These are phyloP conservation scores for Crotophaga sulcirostris DNA, from an alignment of 2,113 vertebrate species.

Conservation along the genomic window DNA sequence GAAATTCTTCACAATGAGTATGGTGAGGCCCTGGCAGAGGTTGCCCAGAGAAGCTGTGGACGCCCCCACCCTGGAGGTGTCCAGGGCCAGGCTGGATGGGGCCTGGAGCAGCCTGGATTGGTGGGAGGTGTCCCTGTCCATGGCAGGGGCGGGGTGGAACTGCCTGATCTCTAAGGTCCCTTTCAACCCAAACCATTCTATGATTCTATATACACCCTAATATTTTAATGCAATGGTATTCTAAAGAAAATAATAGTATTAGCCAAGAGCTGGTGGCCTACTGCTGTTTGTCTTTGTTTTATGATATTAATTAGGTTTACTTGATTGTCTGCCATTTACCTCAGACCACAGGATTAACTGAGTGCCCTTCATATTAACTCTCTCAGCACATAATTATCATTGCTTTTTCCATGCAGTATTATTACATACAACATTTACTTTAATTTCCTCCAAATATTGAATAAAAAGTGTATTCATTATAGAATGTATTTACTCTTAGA, in stretches of 20 bases:
- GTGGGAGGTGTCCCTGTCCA: too few relatives aligned
- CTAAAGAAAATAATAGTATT: conserved; percentile 7
- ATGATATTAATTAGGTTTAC: conserved; percentile 12
- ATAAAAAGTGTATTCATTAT: conserved; percentile 55
- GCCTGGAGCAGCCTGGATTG: too few relatives aligned
- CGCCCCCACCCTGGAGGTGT: too few relatives aligned
- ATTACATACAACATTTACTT: conserved; percentile 25
- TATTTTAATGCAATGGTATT: neutral
- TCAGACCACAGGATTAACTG: conserved; percentile 31
- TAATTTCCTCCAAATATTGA: neutral
- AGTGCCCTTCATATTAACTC: conserved; percentile 16
- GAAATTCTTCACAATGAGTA: too few relatives aligned
- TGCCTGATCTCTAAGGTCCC: too few relatives aligned
- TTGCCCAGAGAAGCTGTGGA: too few relatives aligned
- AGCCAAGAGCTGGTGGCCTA: neutral
- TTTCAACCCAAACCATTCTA: too few relatives aligned
- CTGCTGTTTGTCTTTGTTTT: conserved; percentile 35
- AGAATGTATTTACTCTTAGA: conserved; percentile 39
- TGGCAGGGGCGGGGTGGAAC: too few relatives aligned
- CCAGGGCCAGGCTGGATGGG: too few relatives aligned
- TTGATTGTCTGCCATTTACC: conserved; percentile 45
- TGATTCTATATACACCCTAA: neutral
- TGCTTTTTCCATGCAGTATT: conserved; percentile 31
- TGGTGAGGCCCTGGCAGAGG: too few relatives aligned
- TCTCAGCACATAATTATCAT: conserved; percentile 25